Conservation (phyloP, 2,797 vertebrate species). For the Staurois parvus region DNA sequence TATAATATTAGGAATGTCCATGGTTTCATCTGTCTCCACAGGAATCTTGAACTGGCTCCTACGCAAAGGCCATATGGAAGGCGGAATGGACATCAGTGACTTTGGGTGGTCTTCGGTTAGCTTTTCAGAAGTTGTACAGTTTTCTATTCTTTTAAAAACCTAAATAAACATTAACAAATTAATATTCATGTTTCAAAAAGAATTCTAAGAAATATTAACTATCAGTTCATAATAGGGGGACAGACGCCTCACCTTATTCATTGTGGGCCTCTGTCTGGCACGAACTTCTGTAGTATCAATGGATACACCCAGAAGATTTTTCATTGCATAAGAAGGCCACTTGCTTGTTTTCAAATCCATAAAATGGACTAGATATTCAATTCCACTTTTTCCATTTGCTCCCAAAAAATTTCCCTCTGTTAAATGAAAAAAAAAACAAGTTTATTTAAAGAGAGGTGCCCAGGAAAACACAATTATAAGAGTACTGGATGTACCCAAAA, state of each 20-base stretch:
- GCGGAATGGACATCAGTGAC: slow-evolving; percentile 66
- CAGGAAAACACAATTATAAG: too few species aligned
- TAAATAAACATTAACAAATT: slow-evolving; percentile 52
- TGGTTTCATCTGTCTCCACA: slow-evolving; percentile 74
- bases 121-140: slow-evolving; percentile 65
- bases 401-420: slow-evolving; percentile 73
- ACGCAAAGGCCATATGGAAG: slow-evolving; percentile 60
- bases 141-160: slow-evolving; percentile 71
- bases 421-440: slow-evolving; percentile 56
- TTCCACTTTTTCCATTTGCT: slow-evolving; percentile 71
- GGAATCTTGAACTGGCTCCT: slow-evolving; percentile 64
- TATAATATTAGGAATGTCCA: slow-evolving; percentile 23
- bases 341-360: slow-evolving; percentile 71
- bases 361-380: slow-evolving; percentile 73
- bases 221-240: too few species aligned
- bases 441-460: background rate
- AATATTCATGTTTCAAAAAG: background rate
- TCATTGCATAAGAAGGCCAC: slow-evolving; percentile 70
- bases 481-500: too few species aligned
- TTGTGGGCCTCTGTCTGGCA: slow-evolving; percentile 70
- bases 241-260: slow-evolving; percentile 68
- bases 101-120: slow-evolving; percentile 69
- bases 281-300: slow-evolving; percentile 66
- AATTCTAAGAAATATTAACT: background rate
- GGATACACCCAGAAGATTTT: slow-evolving; percentile 70